Conservation (phyloP, 2,797 vertebrate genomes). For the Miichthys miiuy region DNA sequence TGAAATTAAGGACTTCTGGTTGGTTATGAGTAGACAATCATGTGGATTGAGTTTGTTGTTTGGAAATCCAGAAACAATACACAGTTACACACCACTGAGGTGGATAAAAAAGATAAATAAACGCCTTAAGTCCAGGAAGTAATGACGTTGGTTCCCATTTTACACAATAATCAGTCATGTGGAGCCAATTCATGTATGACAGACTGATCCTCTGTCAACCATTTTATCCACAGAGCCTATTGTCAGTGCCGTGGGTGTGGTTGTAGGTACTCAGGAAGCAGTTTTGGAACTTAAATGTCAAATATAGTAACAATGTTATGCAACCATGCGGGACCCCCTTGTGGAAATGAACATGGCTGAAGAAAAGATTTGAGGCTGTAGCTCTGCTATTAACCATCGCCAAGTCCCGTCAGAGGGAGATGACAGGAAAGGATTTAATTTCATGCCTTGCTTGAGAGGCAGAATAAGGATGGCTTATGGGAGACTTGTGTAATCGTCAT, state of each 20-base stretch:
- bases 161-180: conserved; percentile 16
- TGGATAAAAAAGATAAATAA: neutral
- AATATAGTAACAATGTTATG: conserved; percentile 51
- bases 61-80: neutral
- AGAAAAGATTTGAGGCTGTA: conserved; percentile 62
- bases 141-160: neutral
- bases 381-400: conserved; percentile 26
- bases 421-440: conserved; percentile 62
- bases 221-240: neutral
- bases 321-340: conserved; percentile 35
- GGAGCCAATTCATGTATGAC: neutral
- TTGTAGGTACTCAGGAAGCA: conserved; percentile 8
- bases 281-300: conserved; percentile 33
- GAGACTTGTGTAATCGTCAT: conserved; percentile 44
- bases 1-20: neutral
- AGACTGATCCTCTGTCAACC: neutral
- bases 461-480: conserved; percentile 20
- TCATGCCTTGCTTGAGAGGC: conserved; percentile 51
- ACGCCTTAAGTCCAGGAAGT: neutral
- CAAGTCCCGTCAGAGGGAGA: conserved; percentile 45
- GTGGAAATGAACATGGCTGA: conserved; percentile 44
- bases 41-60: conserved; percentile 6
- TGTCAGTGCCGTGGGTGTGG: conserved; percentile 1
- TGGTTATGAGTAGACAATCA: conserved; percentile 13
- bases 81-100: neutral